Percentiles rank a stretch among this genome's conserved stretches.
These are phyloP conservation scores for Cygnus atratus DNA, from an alignment of 2,113 vertebrate species.

Conservation along the genomic window DNA sequence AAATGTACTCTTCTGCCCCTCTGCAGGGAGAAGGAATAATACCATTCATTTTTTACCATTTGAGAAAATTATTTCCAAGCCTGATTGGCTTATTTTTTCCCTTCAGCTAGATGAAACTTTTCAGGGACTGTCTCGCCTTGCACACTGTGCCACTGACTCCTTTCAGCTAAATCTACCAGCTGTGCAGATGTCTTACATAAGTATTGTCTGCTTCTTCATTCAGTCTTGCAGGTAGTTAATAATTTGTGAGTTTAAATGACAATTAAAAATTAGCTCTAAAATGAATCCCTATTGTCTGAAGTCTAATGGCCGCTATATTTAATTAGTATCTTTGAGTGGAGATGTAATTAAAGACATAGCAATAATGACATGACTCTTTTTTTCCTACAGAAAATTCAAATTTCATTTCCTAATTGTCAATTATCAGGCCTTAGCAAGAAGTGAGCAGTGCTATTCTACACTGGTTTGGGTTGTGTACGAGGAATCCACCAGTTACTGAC, in stretches of 20 bases:
- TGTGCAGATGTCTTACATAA: not conserved
- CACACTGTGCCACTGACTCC: not conserved
- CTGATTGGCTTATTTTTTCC: rapidly evolving
- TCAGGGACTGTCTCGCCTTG: rapidly evolving
- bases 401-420: not conserved
- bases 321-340: not conserved
- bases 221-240: not conserved
- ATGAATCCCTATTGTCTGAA: not conserved
- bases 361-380: not conserved
- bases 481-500: not conserved
- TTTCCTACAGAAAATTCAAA: not conserved
- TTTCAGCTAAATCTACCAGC: not conserved
- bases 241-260: not conserved
- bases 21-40: not conserved
- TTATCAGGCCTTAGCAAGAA: not conserved
- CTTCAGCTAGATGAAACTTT: not conserved
- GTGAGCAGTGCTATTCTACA: rapidly evolving
- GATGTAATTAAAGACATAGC: not conserved
- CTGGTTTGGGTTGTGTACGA: not conserved
- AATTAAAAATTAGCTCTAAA: not conserved
- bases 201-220: not conserved
- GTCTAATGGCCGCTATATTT: too few species aligned
- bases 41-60: not conserved
- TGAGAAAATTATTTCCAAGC: not conserved
- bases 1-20: not conserved